Evolutionary conservation across 2,113 vertebrate species (phyloP).

Genomic region (Salvator merianae): DNA sequence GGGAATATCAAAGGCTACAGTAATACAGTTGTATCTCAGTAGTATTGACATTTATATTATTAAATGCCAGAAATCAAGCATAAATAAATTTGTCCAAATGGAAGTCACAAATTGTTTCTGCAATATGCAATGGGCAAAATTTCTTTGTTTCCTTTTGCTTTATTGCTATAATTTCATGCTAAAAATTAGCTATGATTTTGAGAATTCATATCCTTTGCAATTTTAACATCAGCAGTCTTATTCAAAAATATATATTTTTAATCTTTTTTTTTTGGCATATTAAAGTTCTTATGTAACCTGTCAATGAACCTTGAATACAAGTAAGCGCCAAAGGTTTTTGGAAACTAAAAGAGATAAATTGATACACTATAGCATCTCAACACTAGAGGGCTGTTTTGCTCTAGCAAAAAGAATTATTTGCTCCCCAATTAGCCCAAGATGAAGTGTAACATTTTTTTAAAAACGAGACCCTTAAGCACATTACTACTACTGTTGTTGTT

Average conservation of each 20-base stretch:
- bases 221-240: not conserved
- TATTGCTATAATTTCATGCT: not conserved
- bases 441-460: not conserved
- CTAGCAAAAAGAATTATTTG: not conserved
- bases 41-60: not conserved
- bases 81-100: not conserved
- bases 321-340: too few relatives aligned
- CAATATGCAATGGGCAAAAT: too few relatives aligned
- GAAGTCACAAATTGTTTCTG: not conserved
- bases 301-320: not conserved
- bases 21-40: too few relatives aligned
- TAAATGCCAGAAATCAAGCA: not conserved
- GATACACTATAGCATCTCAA: constrained; percentile 7
- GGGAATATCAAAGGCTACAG: not conserved
- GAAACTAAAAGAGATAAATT: not conserved
- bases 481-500: too few relatives aligned
- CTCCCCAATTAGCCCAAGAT: not conserved
- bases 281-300: too few relatives aligned
- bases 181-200: not conserved
- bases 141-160: not conserved
- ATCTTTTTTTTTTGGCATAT: not conserved
- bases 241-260: not conserved
- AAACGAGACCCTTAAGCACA: not conserved
- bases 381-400: constrained; percentile 39
- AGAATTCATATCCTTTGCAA: not conserved